phyloP scores from a whole-genome alignment of 2,113 vertebrate genomes.

The Machaerirhynchus nigripectus region DNA sequence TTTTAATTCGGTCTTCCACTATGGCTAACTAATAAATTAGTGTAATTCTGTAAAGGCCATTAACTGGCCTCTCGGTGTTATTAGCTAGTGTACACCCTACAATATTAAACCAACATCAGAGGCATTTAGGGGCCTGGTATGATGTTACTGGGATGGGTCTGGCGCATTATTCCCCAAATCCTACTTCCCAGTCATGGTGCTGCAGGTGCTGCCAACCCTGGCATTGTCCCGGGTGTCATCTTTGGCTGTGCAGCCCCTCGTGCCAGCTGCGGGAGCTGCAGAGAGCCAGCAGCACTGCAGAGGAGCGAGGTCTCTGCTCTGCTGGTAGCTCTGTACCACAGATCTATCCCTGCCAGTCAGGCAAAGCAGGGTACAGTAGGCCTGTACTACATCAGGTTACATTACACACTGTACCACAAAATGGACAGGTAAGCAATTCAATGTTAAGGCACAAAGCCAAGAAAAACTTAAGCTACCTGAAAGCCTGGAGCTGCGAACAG shows the following conservation, averaged over 20 bases:
- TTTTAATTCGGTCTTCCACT: background rate
- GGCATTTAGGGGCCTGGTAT: no score
- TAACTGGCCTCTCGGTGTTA: background rate
- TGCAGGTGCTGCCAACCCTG: background rate
- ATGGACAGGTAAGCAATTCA: background rate
- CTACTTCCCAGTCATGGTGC: background rate
- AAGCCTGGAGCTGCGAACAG: background rate
- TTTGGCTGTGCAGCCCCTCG: background rate
- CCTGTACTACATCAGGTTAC: accelerated
- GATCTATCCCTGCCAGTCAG: background rate
- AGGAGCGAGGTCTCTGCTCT: background rate
- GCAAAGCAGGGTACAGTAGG: background rate
- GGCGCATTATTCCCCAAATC: background rate
- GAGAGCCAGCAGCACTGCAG: background rate
- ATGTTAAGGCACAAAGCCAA: background rate
- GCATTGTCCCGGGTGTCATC: accelerated
- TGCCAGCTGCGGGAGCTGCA: background rate
- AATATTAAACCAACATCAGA: background rate
- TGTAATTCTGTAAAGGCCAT: background rate
- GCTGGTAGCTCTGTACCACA: background rate
- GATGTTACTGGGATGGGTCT: background rate
- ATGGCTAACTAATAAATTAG: background rate
- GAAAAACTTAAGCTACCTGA: background rate
- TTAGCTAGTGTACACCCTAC: background rate
- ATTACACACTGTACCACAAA: background rate